Percentiles rank a stretch among this genome's conserved stretches.
phyloP scores from a whole-genome alignment of 2,888 invertebrate species.

The Drosophila mayaguana region DNA sequence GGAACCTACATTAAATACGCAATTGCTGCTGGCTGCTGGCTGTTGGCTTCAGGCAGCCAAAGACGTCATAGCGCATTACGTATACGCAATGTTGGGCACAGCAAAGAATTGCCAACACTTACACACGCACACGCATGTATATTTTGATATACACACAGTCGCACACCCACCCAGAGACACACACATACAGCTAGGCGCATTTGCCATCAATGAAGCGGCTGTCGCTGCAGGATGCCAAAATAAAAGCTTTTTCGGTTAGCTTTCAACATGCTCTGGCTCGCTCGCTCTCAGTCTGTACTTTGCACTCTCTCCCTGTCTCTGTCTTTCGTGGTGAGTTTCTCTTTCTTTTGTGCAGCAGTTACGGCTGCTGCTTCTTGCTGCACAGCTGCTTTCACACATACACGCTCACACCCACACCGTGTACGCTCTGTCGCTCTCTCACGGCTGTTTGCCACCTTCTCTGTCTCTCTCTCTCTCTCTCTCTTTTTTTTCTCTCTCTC shows the following conservation, averaged over 20 bases:
- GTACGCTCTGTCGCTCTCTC: conserved; percentile 11
- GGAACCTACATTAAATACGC: conserved; percentile 40
- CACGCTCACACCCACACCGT: conserved; percentile 29
- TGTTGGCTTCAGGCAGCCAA: conserved; percentile 35
- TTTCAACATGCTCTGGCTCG: conserved; percentile 20
- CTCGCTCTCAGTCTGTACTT: background rate
- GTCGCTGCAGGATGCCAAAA: conserved; percentile 62
- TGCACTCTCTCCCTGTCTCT: conserved; percentile 7
- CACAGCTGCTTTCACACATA: conserved; percentile 67
- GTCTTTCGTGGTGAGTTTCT: conserved; percentile 62
- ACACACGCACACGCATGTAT: conserved; percentile 6
- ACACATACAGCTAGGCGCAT: conserved; percentile 11
- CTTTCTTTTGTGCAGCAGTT: conserved; percentile 32
- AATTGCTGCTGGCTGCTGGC: conserved; percentile 24
- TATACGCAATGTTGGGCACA: conserved; percentile 62
- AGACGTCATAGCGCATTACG: conserved; percentile 79
- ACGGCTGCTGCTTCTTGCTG: conserved; percentile 64
- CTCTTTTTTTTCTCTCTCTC: background rate
- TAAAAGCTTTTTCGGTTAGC: conserved; percentile 43
- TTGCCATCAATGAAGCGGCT: conserved; percentile 67
- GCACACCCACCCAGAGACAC: background rate
- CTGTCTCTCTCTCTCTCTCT: conserved; percentile 16
- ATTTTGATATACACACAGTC: background rate
- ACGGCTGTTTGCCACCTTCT: background rate
- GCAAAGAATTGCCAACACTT: conserved; percentile 8